Conservation (phyloP, 2,113 vertebrate genomes). For the Dinomys branickii region DNA sequence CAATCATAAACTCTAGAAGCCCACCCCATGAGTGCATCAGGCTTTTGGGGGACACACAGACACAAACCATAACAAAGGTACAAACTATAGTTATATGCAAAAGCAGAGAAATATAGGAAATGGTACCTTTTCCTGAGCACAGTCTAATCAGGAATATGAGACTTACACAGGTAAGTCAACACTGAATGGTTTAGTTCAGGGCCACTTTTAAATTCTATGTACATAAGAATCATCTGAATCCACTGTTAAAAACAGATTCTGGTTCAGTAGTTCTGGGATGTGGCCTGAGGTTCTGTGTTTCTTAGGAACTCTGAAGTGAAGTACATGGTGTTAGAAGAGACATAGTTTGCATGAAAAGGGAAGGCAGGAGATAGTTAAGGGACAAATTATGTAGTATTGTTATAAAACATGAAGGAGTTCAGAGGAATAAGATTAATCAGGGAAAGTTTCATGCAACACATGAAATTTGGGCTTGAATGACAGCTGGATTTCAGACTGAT, state of each 20-base stretch:
- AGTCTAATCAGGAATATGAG: background rate
- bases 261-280: background rate
- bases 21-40: no score
- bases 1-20: no score
- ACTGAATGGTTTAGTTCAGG: background rate
- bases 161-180: background rate
- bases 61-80: background rate
- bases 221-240: background rate
- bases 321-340: background rate
- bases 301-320: background rate
- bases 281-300: background rate
- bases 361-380: conserved; percentile 55
- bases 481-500: background rate
- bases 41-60: no score
- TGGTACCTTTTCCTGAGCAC: background rate
- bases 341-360: conserved; percentile 26
- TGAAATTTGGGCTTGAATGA: background rate
- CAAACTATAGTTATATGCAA: background rate
- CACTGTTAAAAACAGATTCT: background rate
- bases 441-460: conserved; percentile 10
- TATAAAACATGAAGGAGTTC: conserved; percentile 51
- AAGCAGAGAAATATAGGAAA: background rate
- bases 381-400: conserved; percentile 44
- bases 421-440: conserved; percentile 55
- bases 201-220: background rate